These are phyloP conservation scores for Goniozus legneri DNA, from an alignment of 1,140 invertebrate species.

Conservation along the genomic window DNA sequence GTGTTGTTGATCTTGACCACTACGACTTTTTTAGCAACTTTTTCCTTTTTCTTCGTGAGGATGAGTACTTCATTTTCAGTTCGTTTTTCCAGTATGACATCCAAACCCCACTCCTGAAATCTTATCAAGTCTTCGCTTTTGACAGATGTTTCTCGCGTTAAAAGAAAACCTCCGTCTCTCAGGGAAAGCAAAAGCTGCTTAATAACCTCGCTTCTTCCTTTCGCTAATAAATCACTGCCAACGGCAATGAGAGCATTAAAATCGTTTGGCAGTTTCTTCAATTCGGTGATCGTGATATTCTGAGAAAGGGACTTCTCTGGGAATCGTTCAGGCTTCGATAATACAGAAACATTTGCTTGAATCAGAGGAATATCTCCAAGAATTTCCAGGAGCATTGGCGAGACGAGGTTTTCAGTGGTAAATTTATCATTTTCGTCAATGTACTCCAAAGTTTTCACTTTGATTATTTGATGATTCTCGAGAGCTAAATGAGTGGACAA, in stretches of 20 bases:
- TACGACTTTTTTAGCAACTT: slow-evolving; percentile 26
- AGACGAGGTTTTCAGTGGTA: slow-evolving; percentile 45
- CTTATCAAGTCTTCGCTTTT: slow-evolving; percentile 17
- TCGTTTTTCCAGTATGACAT: slow-evolving; percentile 38
- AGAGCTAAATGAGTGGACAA: slow-evolving; percentile 68
- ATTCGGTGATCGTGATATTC: slow-evolving; percentile 57
- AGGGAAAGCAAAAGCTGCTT: slow-evolving; percentile 33
- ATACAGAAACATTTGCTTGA: slow-evolving; percentile 57
- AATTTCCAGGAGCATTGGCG: slow-evolving; percentile 56
- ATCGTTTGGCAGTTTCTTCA: slow-evolving; percentile 59
- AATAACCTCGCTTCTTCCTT: slow-evolving; percentile 21
- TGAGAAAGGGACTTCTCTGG: slow-evolving; percentile 51
- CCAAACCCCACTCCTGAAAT: slow-evolving; percentile 24
- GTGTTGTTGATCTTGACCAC: slow-evolving; percentile 36
- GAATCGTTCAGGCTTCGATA: slow-evolving; percentile 39
- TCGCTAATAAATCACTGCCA: slow-evolving; percentile 35
- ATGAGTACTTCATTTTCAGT: slow-evolving; percentile 32
- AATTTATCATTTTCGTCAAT: slow-evolving; percentile 55
- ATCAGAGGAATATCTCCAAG: slow-evolving; percentile 63
- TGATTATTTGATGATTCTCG: slow-evolving; percentile 69
- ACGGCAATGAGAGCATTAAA: slow-evolving; percentile 58
- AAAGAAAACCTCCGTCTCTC: slow-evolving; percentile 50
- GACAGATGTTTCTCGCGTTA: slow-evolving; percentile 45
- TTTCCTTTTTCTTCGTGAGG: slow-evolving; percentile 36
- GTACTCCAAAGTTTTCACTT: slow-evolving; percentile 72